A percentile compares a stretch with the other conserved stretches of the same genome.
Evolutionary conservation across 2,888 invertebrate genomes (phyloP).

Genomic region (Drosophila glabriapex): DNA sequence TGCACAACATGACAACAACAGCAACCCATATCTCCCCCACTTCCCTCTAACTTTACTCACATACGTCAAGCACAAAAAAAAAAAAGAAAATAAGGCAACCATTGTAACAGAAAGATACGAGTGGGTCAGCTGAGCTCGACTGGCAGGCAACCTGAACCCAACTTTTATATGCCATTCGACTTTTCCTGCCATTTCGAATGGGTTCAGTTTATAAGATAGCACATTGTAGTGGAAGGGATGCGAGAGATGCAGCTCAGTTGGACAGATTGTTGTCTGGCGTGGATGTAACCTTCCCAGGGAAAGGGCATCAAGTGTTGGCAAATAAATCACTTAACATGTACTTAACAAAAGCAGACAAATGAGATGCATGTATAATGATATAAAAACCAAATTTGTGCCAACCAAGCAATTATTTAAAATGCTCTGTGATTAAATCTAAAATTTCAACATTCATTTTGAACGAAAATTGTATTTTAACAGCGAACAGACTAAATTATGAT

Average conservation of each 20-base stretch:
- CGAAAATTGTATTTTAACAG: not conserved
- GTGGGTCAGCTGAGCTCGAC: not conserved
- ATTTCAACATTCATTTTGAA: not conserved
- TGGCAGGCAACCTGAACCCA: not conserved
- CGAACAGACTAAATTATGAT: not conserved
- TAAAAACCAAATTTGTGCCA: not conserved
- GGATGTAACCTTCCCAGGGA: not conserved
- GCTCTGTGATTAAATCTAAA: not conserved
- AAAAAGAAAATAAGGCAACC: not conserved
- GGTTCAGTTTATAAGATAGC: no score
- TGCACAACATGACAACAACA: conserved; percentile 50
- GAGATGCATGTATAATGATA: not conserved
- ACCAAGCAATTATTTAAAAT: not conserved
- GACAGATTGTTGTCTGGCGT: conserved; percentile 33
- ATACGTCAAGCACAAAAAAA: not conserved
- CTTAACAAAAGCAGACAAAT: not conserved
- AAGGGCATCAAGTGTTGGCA: conserved; percentile 25
- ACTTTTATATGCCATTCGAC: no score
- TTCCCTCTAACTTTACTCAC: conserved; percentile 6
- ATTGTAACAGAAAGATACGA: conserved; percentile 18
- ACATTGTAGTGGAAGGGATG: not conserved
- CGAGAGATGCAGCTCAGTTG: conserved; percentile 14
- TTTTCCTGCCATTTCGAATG: no score
- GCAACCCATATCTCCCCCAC: not conserved
- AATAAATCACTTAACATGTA: conserved; percentile 30